Base-by-base conservation (phyloP, 2,888 invertebrate species). In the Diarsia brunnea region DNA sequence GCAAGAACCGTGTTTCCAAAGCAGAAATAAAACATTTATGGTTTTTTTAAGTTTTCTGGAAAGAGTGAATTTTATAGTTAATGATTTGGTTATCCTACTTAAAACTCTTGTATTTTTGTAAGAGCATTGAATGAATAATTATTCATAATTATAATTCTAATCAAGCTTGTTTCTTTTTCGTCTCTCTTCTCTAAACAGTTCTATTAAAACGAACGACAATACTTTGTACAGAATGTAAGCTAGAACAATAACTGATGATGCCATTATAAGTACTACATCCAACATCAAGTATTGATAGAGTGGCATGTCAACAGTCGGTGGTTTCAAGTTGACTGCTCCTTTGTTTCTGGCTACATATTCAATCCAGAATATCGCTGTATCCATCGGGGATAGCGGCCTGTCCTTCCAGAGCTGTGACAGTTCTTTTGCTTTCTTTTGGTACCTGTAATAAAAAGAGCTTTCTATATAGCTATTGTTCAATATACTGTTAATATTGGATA, bases 351-450 rank as follows among this genome's bases (percentile, higher is more conserved):
- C 97, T 2, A 97, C 97, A 89, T 97, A 97, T 91, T 98, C 97
- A 58, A 97, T 96, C 98, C 97, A 98, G 94, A 97, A 98, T 61
- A 97, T 92, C 12, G 97, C 97, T 1, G 97, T 97, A n/a, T 97
- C 97, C 88, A 97, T 90, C 0, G 97, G 96, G 8, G 96, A 93
- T 75, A 97, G 43, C 3, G 90, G 91, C 31, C 93, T 0, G 96
- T 97, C 88, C 70, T 80, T 86, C 90, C 90, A 91, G 0, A 89
- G 21, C 2, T 60, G 45, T 8, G 89, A 90, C 12, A 91, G 63
- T 24, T 85, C 68, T 58, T 87, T 87, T 21, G 87, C 88, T 79
- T 84, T 84, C 8, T 66, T 78, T 79, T 88, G 87, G 73, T 86
- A 90, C 21, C 90, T 90, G 78, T 49, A 24, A 31, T 12, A 4